phyloP scores from a whole-genome alignment of 2,113 vertebrate genomes.

The Xenopus laevis region DNA sequence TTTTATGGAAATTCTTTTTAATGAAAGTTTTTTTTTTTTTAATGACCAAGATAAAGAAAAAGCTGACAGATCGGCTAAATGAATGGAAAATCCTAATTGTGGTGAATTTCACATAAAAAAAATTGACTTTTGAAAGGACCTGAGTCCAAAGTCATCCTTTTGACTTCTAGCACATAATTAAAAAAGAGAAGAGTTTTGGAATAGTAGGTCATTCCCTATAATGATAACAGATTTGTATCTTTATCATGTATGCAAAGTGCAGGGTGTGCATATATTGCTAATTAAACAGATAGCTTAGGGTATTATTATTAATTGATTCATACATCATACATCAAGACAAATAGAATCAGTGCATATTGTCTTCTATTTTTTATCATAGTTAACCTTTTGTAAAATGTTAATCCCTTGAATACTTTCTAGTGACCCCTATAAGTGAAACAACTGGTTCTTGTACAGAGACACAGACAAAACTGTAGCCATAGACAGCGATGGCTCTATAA shows the following conservation, averaged over 20 bases:
- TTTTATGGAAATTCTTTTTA: background rate
- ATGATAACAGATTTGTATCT: constrained; percentile 43
- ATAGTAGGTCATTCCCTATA: constrained; percentile 33
- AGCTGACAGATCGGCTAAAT: background rate
- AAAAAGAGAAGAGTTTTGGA: constrained; percentile 18
- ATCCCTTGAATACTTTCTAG: background rate
- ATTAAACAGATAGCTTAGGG: constrained; percentile 34
- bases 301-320: constrained; percentile 41
- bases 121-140: constrained; percentile 26
- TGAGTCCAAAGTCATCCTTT: constrained; percentile 33
- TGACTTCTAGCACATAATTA: constrained; percentile 39
- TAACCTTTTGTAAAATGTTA: constrained; percentile 25
- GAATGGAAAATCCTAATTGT: constrained; percentile 39
- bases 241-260: constrained; percentile 40
- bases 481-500: too few species aligned
- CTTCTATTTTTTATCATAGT: constrained; percentile 6
- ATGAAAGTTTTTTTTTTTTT: background rate
- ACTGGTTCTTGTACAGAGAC: background rate
- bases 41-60: constrained; percentile 9
- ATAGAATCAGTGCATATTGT: constrained; percentile 23
- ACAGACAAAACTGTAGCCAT: too few species aligned
- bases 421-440: constrained; percentile 4
- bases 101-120: constrained; percentile 28
- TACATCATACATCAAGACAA: constrained; percentile 41
- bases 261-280: constrained; percentile 42